phyloP scores from a whole-genome alignment of 2,888 invertebrate genomes.

The Xestia ashworthii region DNA sequence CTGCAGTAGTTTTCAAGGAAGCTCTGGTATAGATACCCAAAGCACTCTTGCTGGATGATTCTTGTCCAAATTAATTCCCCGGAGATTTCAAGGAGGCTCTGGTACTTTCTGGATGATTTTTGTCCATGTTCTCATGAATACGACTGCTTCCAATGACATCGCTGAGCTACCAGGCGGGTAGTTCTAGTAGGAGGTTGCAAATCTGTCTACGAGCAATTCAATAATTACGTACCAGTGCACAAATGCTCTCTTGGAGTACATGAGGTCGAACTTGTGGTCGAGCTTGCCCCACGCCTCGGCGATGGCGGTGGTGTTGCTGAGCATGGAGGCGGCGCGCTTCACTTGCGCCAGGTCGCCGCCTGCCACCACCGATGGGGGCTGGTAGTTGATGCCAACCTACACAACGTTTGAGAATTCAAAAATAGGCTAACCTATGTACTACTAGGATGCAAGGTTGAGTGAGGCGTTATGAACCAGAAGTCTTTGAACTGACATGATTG shows the following conservation, averaged over 20 bases:
- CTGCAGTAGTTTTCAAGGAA: background rate
- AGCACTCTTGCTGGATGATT: too few species aligned
- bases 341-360: constrained; percentile 95
- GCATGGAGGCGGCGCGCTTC: constrained; percentile 97
- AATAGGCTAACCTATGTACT: background rate
- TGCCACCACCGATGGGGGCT: constrained; percentile 94
- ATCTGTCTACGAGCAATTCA: background rate
- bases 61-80: too few species aligned
- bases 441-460: background rate
- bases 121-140: background rate
- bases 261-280: constrained; percentile 98
- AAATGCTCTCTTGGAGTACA: constrained; percentile 98
- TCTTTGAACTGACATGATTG: background rate
- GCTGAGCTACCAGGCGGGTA: background rate
- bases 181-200: background rate
- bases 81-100: background rate
- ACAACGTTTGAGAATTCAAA: background rate
- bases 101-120: too few species aligned
- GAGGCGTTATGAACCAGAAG: background rate
- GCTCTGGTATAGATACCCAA: too few species aligned
- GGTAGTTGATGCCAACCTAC: constrained; percentile 94
- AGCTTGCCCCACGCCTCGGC: constrained; percentile 97
- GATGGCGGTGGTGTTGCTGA: constrained; percentile 97
- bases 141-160: background rate
- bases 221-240: constrained; percentile 95